These are phyloP conservation scores for Halcyon malimbica DNA, from an alignment of 2,113 vertebrate genomes.

Conservation along the genomic window DNA sequence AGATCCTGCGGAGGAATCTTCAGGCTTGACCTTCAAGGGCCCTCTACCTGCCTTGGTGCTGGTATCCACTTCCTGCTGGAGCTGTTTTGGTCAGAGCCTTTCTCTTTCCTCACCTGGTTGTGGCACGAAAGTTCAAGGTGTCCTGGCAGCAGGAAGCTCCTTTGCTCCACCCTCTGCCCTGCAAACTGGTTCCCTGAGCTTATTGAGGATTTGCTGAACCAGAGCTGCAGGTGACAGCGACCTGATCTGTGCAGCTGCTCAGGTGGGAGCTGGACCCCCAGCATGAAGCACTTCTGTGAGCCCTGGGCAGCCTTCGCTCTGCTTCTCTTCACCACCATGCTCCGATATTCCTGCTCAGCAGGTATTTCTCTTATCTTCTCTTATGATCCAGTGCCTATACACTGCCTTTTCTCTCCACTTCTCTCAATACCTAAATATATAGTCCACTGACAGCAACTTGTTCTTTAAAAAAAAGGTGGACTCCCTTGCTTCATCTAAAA, in stretches of 20 bases:
- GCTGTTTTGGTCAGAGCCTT: not conserved
- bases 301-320: not conserved
- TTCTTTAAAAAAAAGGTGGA: not conserved
- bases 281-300: not conserved
- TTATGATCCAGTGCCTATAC: not conserved
- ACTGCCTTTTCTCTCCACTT: not conserved
- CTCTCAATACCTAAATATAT: not conserved
- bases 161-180: constrained; percentile 74
- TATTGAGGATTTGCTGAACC: not conserved
- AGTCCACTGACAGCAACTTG: not conserved
- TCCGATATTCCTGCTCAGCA: constrained; percentile 33
- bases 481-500: not conserved
- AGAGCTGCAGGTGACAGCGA: not conserved
- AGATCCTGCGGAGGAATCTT: not conserved
- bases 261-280: not conserved
- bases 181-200: not conserved
- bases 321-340: not conserved
- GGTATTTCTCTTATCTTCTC: constrained; percentile 50
- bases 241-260: accelerated
- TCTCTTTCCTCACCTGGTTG: not conserved
- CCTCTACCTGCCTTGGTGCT: not conserved
- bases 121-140: constrained; percentile 30
- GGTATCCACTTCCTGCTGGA: not conserved
- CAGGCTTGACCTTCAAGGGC: not conserved
- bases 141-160: constrained; percentile 27